Base-by-base conservation (phyloP, 2,888 invertebrate species). In the Caenorhabditis wallacei region DNA sequence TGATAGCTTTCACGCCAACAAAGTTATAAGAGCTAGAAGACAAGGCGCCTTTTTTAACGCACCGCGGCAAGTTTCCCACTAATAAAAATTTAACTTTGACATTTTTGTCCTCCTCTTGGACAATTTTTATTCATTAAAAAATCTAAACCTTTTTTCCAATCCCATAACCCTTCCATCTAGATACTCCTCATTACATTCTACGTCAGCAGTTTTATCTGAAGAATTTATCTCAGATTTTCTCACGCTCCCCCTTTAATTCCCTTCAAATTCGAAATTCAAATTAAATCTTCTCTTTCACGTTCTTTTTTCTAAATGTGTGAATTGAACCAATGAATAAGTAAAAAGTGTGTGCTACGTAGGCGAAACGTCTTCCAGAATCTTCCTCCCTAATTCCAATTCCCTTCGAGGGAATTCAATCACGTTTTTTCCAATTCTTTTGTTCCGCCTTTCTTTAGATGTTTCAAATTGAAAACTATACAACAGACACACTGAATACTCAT, bases 381-480 rank as follows among this genome's bases (percentile, higher is more conserved):
- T n/a, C n/a, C n/a, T n/a, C n/a, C 22, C 43, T 61, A 61, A 61
- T 61, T 61, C 26, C 43, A 61, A 43, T 61, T 59, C 13, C 40
- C 40, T 59, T n/a, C 37, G 26, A 51, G 61, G 63, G 72, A 72
- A 72, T 72, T 72, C 35, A 72, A 63, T 71, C 51, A 61, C 61
- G 61, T 61, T 61, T 61, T 43, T n/a, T n/a, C n/a, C 30, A 16
- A 18, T 16, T 20, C 54, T 22, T 40, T 54, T 26, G 57, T 57
- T 56, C 56, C 56, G 59, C 43, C 40, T 13, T 40, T n/a, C 8
- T 40, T 24, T 59, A 3, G 3, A 18, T 30, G 16, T 26, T n/a
- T 56, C 22, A 24, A 26, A 13, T 54, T 56, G 40, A 46, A 54
- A 72, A 63, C 63, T 63, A 64, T 74, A 64, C 43, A 43, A 72